Evolutionary conservation across 2,888 invertebrate species (phyloP).

Genomic region (Tenthredo notha): DNA sequence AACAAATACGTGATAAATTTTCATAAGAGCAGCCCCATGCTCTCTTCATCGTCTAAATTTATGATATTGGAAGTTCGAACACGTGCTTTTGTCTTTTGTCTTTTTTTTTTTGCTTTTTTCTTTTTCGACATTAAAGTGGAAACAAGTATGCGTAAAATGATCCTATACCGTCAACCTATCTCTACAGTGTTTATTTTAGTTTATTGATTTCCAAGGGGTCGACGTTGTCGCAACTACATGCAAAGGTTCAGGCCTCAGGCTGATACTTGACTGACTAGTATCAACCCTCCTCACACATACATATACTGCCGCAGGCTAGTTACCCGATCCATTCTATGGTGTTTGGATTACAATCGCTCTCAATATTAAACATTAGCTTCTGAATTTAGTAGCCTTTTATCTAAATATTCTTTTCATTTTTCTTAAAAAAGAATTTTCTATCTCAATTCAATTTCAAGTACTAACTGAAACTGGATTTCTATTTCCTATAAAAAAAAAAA

Average conservation of each 20-base stretch:
- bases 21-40: not conserved
- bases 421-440: no score
- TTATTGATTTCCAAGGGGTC: constrained; percentile 64
- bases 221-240: constrained; percentile 52
- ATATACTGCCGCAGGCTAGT: not conserved
- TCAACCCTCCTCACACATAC: not conserved
- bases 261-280: constrained; percentile 58
- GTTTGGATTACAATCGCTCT: constrained; percentile 21
- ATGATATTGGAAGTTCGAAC: constrained; percentile 6
- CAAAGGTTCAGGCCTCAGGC: constrained; percentile 67
- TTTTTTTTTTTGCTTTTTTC: not conserved
- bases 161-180: not conserved
- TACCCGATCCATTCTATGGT: not conserved
- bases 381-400: not conserved
- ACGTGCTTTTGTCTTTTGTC: not conserved
- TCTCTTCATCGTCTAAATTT: not conserved
- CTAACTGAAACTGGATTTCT: no score
- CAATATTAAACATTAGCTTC: not conserved
- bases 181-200: constrained; percentile 65
- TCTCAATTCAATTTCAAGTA: no score
- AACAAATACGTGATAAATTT: constrained; percentile 9
- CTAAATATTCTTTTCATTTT: no score
- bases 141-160: constrained; percentile 3
- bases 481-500: no score
- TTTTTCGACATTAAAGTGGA: constrained; percentile 7